These are phyloP conservation scores for Epinotia demarniana DNA, from an alignment of 2,888 invertebrate genomes.

Conservation along the genomic window DNA sequence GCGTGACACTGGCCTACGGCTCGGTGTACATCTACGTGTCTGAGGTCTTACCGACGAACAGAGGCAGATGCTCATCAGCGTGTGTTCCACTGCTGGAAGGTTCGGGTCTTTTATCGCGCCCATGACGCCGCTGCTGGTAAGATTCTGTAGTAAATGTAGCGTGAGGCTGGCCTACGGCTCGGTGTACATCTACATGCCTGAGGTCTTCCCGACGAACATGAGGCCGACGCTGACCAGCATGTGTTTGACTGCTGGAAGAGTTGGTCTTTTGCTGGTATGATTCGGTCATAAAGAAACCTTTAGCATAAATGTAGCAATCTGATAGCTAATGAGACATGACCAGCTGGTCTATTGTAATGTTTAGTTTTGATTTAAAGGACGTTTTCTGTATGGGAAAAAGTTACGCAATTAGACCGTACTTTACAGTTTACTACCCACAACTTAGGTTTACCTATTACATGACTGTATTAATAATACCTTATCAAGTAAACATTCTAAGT, in stretches of 20 bases:
- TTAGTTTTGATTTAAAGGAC: too few relatives aligned
- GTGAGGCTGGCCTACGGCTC: too few relatives aligned
- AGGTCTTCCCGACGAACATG: too few relatives aligned
- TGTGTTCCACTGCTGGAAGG: slow-evolving; percentile 87
- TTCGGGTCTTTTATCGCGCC: slow-evolving; percentile 88
- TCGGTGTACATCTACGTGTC: slow-evolving; percentile 87
- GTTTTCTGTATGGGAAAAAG: too few relatives aligned
- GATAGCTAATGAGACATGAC: not conserved
- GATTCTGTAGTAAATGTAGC: slow-evolving; percentile 44
- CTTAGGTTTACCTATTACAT: too few relatives aligned
- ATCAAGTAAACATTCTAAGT: too few relatives aligned
- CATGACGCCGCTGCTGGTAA: slow-evolving; percentile 87
- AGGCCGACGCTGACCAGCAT: slow-evolving; percentile 85
- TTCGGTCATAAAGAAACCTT: not conserved
- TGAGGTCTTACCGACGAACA: too few relatives aligned
- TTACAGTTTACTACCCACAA: too few relatives aligned
- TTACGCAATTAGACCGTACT: too few relatives aligned
- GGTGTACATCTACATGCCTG: slow-evolving; percentile 86
- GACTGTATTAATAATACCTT: too few relatives aligned
- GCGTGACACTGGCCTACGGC: not conserved
- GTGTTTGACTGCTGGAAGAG: slow-evolving; percentile 87
- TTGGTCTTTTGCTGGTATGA: slow-evolving; percentile 88
- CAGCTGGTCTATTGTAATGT: too few relatives aligned
- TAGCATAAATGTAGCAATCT: not conserved
- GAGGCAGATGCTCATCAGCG: slow-evolving; percentile 85